Conservation (phyloP, 2,888 invertebrate species). For the Apodemia zela region DNA sequence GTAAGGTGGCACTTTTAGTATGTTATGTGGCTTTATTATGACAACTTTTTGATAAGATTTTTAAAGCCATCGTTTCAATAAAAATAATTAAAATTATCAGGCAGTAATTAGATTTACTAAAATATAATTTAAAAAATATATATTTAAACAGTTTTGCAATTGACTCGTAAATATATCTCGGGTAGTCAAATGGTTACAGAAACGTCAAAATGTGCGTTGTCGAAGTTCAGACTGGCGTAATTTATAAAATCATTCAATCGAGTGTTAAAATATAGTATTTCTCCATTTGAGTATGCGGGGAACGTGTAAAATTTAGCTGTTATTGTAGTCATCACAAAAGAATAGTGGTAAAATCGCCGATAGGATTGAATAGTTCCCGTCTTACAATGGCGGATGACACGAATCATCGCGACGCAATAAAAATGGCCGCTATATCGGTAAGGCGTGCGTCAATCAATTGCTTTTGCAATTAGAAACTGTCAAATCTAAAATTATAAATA, state of each 20-base stretch:
- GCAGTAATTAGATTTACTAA: background rate
- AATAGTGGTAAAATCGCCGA: slow-evolving; percentile 53
- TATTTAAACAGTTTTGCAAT: slow-evolving; percentile 27
- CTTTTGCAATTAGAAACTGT: slow-evolving; percentile 40
- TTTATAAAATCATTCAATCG: slow-evolving; percentile 57
- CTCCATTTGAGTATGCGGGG: slow-evolving; percentile 47
- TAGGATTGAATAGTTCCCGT: slow-evolving; percentile 54
- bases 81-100: background rate
- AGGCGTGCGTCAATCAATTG: slow-evolving; percentile 73
- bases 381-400: slow-evolving; percentile 80
- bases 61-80: background rate
- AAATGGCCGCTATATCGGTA: slow-evolving; percentile 78
- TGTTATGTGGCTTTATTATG: background rate
- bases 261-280: slow-evolving; percentile 61
- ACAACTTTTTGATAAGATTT: background rate
- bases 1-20: slow-evolving; percentile 6
- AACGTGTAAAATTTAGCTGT: slow-evolving; percentile 54
- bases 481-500: slow-evolving; percentile 2
- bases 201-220: slow-evolving; percentile 78
- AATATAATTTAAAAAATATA: background rate
- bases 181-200: slow-evolving; percentile 44
- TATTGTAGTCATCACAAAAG: slow-evolving; percentile 34
- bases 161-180: slow-evolving; percentile 35
- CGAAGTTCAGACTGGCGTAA: slow-evolving; percentile 66
- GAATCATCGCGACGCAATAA: slow-evolving; percentile 79